Conservation (phyloP, 2,888 invertebrate genomes). For the Hyposoter dolosus region DNA sequence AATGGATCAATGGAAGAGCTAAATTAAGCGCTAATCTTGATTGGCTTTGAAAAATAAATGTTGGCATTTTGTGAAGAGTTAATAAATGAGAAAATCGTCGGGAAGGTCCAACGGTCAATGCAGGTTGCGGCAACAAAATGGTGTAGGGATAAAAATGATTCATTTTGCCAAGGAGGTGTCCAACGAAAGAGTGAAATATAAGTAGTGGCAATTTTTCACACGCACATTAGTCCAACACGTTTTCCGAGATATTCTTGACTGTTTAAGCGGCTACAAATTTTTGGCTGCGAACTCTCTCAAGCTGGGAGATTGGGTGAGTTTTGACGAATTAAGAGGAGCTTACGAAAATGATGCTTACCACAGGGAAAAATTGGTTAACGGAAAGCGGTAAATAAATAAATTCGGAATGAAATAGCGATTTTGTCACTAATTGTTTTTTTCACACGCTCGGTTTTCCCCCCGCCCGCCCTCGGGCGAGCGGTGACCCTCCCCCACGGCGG, state of each 20-base stretch:
- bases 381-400: not conserved
- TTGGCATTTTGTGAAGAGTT: not conserved
- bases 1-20: not conserved
- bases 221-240: not conserved
- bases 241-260: not conserved
- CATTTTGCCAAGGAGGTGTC: not conserved
- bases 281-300: not conserved
- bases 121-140: not conserved
- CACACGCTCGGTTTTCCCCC: constrained; percentile 39
- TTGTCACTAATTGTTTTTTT: constrained; percentile 52
- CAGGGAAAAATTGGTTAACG: not conserved
- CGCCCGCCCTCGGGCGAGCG: constrained; percentile 49
- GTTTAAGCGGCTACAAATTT: not conserved
- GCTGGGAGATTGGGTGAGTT: not conserved
- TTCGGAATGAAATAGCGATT: constrained; percentile 12
- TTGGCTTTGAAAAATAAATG: not conserved
- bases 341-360: constrained; percentile 15
- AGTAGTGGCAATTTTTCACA: not conserved
- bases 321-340: not conserved
- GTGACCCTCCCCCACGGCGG: constrained; percentile 53
- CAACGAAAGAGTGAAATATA: not conserved
- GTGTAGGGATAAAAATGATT: not conserved
- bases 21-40: not conserved
- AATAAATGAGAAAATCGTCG: no score
- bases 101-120: not conserved